phyloP scores from a whole-genome alignment of 2,797 vertebrate species.

The Lagorchestes hirsutus region DNA sequence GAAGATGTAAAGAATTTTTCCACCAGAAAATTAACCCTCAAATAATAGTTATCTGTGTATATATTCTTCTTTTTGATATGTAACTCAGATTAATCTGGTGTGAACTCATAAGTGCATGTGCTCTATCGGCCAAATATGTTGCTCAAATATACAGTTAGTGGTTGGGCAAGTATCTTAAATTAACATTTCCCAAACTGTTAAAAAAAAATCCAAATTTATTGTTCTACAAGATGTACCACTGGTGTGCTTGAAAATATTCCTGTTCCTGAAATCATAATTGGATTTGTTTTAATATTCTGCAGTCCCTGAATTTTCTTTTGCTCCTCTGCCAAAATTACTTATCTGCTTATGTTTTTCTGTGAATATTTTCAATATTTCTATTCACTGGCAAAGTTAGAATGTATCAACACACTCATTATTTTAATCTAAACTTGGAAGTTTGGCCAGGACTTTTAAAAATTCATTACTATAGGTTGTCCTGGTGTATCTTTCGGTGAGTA shows the following conservation, averaged over 20 bases:
- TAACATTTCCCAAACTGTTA: background rate
- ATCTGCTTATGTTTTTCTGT: conserved; percentile 7
- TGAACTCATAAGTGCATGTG: background rate
- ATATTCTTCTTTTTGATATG: background rate
- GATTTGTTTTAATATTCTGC: conserved; percentile 31
- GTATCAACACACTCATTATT: background rate
- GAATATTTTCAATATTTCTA: conserved; percentile 1
- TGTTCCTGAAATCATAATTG: background rate
- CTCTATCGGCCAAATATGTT: background rate
- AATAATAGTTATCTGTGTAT: background rate
- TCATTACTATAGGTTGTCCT: background rate
- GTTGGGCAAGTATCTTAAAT: background rate
- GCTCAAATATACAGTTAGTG: conserved; percentile 13
- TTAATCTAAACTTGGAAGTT: background rate
- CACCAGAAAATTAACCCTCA: background rate
- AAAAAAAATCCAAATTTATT: background rate
- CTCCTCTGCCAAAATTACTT: conserved; percentile 21
- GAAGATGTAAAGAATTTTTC: background rate
- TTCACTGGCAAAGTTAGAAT: background rate
- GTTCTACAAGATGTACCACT: background rate
- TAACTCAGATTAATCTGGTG: background rate
- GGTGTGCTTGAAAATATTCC: background rate
- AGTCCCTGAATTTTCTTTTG: background rate
- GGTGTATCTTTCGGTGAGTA: background rate
- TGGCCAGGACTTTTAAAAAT: background rate